phyloP scores from a whole-genome alignment of 1,140 invertebrate species.

The Zaprionus tsacasi region DNA sequence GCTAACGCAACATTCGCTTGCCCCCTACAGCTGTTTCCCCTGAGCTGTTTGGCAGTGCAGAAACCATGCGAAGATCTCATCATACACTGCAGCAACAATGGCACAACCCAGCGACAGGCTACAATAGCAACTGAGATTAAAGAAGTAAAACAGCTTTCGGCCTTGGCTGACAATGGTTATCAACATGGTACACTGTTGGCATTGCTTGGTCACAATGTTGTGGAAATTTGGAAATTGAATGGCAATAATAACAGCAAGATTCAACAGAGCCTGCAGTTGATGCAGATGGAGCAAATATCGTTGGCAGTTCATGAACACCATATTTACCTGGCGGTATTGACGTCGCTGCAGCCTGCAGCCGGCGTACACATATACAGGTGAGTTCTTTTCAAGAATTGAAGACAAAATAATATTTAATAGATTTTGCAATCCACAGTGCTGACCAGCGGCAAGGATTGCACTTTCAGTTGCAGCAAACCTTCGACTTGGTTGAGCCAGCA shows the following conservation, averaged over 20 bases:
- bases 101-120: slow-evolving; percentile 10
- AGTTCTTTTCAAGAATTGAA: background rate
- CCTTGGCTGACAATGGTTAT: slow-evolving; percentile 7
- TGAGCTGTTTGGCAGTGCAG: slow-evolving; percentile 42
- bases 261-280: slow-evolving; percentile 18
- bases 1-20: background rate
- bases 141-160: slow-evolving; percentile 56
- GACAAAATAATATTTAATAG: background rate
- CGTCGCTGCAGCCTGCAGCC: slow-evolving; percentile 28
- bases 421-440: slow-evolving; percentile 3
- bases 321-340: slow-evolving; percentile 48
- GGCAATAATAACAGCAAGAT: slow-evolving; percentile 12
- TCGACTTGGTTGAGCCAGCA: slow-evolving; percentile 30
- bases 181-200: slow-evolving; percentile 12
- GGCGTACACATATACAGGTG: slow-evolving; percentile 60
- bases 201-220: slow-evolving; percentile 25
- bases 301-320: slow-evolving; percentile 11
- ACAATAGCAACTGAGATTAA: slow-evolving; percentile 16
- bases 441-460: background rate
- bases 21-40: slow-evolving; percentile 12
- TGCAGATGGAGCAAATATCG: slow-evolving; percentile 39
- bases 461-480: slow-evolving; percentile 39
- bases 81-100: slow-evolving; percentile 39
- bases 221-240: slow-evolving; percentile 58
- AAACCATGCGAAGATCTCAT: slow-evolving; percentile 13